phyloP scores from a whole-genome alignment of 2,113 vertebrate species.

The Thymallus thymallus region DNA sequence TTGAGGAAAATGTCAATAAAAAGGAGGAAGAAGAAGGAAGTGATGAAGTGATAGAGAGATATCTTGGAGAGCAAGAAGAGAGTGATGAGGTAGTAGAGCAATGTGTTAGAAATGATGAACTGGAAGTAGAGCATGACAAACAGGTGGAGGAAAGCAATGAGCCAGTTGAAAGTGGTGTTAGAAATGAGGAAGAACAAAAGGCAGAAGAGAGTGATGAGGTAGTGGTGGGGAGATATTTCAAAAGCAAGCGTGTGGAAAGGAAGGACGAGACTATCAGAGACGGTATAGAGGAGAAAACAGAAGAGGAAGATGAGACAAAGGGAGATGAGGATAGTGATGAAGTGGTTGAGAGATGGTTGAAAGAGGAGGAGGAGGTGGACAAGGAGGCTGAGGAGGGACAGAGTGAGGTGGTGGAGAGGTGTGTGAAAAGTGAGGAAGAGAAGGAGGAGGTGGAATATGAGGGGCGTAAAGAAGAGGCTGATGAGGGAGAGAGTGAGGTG shows the following conservation, averaged over 20 bases:
- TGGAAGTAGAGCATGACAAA: neutral
- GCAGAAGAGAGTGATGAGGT: neutral
- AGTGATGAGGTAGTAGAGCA: constrained; percentile 31
- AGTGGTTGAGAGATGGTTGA: neutral
- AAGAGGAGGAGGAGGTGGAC: neutral
- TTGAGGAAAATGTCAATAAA: neutral
- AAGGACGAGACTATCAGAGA: neutral
- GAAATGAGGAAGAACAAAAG: neutral
- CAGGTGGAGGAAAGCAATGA: neutral
- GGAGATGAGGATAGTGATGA: neutral
- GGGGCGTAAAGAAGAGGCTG: neutral
- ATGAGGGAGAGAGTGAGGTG: neutral
- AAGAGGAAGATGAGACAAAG: neutral
- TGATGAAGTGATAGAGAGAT: constrained; percentile 7
- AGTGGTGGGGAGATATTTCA: neutral
- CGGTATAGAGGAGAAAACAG: neutral
- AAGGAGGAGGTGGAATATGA: neutral
- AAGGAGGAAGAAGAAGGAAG: constrained; percentile 4
- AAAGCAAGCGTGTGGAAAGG: neutral
- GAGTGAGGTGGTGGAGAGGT: neutral
- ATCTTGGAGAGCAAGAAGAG: constrained; percentile 14
- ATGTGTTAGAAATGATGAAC: too few relatives aligned
- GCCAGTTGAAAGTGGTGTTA: neutral
- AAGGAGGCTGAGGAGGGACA: constrained; percentile 26
- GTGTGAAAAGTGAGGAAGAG: neutral